phyloP scores from a whole-genome alignment of 2,113 vertebrate genomes.

The Zosterops pallidus region DNA sequence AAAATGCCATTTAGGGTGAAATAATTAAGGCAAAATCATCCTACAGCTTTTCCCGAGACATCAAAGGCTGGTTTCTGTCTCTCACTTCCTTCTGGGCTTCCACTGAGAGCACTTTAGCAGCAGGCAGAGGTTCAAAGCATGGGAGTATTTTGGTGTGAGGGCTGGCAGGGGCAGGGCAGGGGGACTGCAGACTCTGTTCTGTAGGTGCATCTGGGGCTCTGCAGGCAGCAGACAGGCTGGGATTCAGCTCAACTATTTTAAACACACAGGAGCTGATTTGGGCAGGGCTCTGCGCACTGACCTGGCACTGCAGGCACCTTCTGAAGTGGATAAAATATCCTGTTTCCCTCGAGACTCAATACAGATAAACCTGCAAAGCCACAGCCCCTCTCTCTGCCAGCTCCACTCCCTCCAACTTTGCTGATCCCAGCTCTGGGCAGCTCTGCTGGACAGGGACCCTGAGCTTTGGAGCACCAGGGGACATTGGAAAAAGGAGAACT shows the following conservation, averaged over 20 bases:
- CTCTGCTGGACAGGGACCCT: neutral
- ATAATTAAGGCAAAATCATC: neutral
- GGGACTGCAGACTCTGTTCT: neutral
- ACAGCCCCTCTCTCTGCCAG: neutral
- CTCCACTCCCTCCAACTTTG: neutral
- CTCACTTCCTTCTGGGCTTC: neutral
- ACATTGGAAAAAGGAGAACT: neutral
- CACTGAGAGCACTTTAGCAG: neutral
- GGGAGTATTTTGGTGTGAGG: neutral
- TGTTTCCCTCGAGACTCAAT: neutral
- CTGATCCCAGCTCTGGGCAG: neutral
- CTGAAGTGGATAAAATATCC: neutral
- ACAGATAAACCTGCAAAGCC: neutral
- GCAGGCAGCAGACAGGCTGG: neutral
- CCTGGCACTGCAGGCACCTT: slow-evolving; percentile 2
- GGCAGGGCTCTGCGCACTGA: neutral
- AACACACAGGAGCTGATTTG: neutral
- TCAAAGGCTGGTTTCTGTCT: neutral
- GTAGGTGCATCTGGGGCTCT: neutral
- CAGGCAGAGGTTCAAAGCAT: neutral
- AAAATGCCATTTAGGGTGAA: neutral
- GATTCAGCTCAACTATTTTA: neutral
- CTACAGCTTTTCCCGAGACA: neutral
- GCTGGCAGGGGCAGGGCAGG: neutral
- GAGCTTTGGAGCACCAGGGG: neutral